Percentiles rank a stretch among this genome's conserved stretches.
These are phyloP conservation scores for Catharus minimus DNA, from an alignment of 2,113 vertebrate genomes.

Conservation along the genomic window DNA sequence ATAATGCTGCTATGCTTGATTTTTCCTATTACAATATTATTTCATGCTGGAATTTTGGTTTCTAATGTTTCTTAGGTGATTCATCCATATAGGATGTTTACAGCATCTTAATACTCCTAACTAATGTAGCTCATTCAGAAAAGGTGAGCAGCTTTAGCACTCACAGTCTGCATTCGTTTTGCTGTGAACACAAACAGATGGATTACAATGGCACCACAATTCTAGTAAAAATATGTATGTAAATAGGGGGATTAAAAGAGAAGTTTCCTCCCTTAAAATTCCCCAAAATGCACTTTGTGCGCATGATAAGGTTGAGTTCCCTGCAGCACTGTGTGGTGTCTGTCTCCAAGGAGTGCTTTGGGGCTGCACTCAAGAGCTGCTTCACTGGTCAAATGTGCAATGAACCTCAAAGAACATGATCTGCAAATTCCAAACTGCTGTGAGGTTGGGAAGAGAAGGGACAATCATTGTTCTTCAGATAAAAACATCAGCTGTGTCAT, in stretches of 20 bases:
- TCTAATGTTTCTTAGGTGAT: background rate
- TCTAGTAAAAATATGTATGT: background rate
- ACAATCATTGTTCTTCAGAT: background rate
- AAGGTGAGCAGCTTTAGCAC: background rate
- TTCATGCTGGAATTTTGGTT: background rate
- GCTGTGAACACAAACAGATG: background rate
- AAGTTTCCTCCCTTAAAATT: background rate
- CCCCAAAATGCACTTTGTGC: background rate
- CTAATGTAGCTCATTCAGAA: background rate
- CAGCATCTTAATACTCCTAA: background rate
- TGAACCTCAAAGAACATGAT: background rate
- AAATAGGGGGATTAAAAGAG: background rate
- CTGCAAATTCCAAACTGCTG: background rate
- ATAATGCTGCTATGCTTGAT: background rate
- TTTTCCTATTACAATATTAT: background rate
- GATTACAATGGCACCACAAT: background rate
- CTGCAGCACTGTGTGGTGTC: rapidly evolving
- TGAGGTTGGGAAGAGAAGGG: background rate
- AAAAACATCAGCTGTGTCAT: background rate
- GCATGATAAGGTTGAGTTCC: background rate
- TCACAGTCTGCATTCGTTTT: background rate
- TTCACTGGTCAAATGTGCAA: background rate
- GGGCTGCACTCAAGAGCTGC: rapidly evolving
- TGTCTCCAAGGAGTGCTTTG: background rate
- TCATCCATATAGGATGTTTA: background rate